Percentiles rank a stretch among this genome's conserved stretches.
Conservation (phyloP, 2,797 vertebrate genomes). For the Otolemur crassicaudatus region DNA sequence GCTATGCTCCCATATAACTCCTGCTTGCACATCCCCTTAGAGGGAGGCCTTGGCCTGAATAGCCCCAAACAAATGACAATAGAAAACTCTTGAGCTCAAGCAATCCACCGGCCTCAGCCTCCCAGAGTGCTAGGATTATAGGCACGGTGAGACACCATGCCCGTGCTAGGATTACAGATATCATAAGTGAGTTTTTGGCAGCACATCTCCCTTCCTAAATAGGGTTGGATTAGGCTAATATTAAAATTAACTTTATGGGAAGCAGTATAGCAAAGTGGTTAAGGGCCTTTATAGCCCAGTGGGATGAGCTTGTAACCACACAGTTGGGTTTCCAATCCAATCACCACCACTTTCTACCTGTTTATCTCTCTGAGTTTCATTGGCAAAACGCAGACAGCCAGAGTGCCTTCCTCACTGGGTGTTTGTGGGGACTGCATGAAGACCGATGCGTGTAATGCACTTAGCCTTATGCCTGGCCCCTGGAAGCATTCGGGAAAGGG, state of each 20-base stretch:
- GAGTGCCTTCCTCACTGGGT: not conserved
- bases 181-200: constrained; percentile 45
- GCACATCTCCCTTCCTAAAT: constrained; percentile 34
- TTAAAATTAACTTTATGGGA: constrained; percentile 48
- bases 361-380: constrained; percentile 4
- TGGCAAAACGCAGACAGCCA: not conserved
- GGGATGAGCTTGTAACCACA: not conserved
- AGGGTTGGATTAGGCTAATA: constrained; percentile 36
- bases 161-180: not conserved
- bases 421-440: not conserved
- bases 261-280: not conserved
- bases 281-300: not conserved
- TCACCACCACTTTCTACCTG: not conserved
- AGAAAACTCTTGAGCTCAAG: not conserved
- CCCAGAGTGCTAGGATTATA: too few relatives aligned
- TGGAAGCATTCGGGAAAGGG: not conserved
- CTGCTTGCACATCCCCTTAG: not conserved
- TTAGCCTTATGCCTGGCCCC: not conserved
- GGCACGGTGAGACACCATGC: too few relatives aligned
- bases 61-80: constrained; percentile 38
- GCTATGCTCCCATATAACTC: not conserved
- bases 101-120: too few relatives aligned
- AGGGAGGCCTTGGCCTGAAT: not conserved
- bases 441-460: not conserved
- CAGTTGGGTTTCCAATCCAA: not conserved